Evolutionary conservation across 2,888 invertebrate species (phyloP), one percentile per base, ranked within the genome.

Genomic region (Pocota personata): DNA sequence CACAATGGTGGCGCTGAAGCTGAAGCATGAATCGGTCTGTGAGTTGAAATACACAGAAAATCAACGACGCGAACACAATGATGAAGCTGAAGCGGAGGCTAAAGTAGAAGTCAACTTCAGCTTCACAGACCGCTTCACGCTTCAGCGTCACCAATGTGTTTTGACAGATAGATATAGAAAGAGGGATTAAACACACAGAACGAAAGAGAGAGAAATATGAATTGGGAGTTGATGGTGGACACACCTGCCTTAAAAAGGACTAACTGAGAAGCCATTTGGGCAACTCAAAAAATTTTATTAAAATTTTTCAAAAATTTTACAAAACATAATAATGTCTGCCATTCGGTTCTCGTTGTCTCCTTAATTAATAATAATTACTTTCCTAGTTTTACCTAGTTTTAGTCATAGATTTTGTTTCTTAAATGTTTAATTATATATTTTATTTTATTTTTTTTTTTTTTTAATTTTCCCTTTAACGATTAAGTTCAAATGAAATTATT

Each of bases 401-500:
- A 83, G 73, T 83, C 73, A 79, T 79, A 79, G 43, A 64, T 76
- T 82, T 86, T 82, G 82, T 76, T 86, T 80, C 75, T 62, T 84
- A 75, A 80, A 84, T 84, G 79, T 84, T 84, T 80, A 71, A 60
- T 80, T 86, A 82, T 76, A 60, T 80, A 66, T 77, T 48, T 77
- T 78, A 80, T 71, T 71, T 60, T 73, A 57, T 60, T 73, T 46
- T 57, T 77, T 69, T 66, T 46, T 60, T 35, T 69, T 87, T 35
- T 55, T n/a, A 72, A 27, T 60, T 57, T 60, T 27, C 48, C n/a
- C 80, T 66, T 67, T 87, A 79, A 76, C 71, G 66, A 27, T 80
- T 87, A 87, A 87, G 87, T 86, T 86, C 82, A 77, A 86, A 77
- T 87, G 87, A 87, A 87, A 87, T 87, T 84, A 78, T 83, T 80